These are phyloP conservation scores for Plutella xylostella DNA, from an alignment of 2,888 invertebrate species.

Conservation along the genomic window DNA sequence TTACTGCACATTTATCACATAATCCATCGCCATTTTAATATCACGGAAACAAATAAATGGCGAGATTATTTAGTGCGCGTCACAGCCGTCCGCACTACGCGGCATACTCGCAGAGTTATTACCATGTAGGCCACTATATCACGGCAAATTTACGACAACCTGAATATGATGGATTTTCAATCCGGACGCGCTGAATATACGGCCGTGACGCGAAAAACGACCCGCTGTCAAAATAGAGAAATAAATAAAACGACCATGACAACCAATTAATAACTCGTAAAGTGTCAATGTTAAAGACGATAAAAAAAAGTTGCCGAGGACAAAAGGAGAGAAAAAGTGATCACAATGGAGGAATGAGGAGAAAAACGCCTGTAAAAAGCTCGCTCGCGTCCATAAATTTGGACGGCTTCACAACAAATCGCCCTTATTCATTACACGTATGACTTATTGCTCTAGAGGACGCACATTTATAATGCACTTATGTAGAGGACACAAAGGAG, in stretches of 20 bases:
- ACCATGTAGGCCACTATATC: slow-evolving; percentile 66
- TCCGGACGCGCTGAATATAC: slow-evolving; percentile 57
- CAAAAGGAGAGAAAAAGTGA: slow-evolving; percentile 61
- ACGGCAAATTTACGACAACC: slow-evolving; percentile 66
- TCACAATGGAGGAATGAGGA: slow-evolving; percentile 59
- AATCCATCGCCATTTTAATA: slow-evolving; percentile 58
- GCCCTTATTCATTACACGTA: slow-evolving; percentile 69
- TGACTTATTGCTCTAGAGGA: slow-evolving; percentile 60
- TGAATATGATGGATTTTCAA: slow-evolving; percentile 71
- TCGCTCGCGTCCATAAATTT: slow-evolving; percentile 65
- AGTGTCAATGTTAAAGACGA: slow-evolving; percentile 62
- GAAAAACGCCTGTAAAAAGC: slow-evolving; percentile 64
- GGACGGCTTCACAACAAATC: slow-evolving; percentile 68
- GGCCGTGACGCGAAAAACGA: slow-evolving; percentile 46
- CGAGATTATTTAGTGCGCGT: slow-evolving; percentile 62
- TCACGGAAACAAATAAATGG: slow-evolving; percentile 26
- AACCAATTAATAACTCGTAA: slow-evolving; percentile 71
- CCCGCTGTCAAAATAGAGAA: slow-evolving; percentile 66
- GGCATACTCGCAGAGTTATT: slow-evolving; percentile 61
- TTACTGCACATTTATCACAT: slow-evolving; percentile 12
- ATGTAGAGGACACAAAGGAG: slow-evolving; percentile 47
- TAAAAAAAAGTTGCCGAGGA: slow-evolving; percentile 48
- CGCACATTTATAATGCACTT: slow-evolving; percentile 58
- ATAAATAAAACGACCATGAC: slow-evolving; percentile 63
- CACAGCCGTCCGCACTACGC: slow-evolving; percentile 64